Percentiles rank a stretch among this genome's conserved stretches.
phyloP scores from a whole-genome alignment of 2,113 vertebrate genomes.

The Ctenomys sociabilis region DNA sequence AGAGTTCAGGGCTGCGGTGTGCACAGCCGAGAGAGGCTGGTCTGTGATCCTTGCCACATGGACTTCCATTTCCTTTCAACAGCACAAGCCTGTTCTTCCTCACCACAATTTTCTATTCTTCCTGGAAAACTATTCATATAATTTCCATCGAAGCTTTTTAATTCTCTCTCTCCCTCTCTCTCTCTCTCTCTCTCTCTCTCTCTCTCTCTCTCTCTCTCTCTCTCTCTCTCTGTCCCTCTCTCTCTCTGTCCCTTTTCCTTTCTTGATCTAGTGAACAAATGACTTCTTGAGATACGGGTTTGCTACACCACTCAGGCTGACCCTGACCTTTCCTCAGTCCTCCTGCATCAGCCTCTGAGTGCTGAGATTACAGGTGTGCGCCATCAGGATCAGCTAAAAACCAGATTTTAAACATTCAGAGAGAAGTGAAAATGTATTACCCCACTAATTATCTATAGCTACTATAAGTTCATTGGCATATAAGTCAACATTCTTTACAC shows the following conservation, averaged over 20 bases:
- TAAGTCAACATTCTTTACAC: background rate
- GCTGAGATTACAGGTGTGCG: background rate
- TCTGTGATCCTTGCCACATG: background rate
- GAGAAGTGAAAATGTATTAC: background rate
- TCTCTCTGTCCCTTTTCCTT: background rate
- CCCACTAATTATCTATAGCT: background rate
- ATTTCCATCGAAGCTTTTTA: constrained; percentile 22
- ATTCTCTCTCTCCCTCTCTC: background rate
- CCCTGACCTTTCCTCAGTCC: background rate
- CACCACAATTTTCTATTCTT: background rate
- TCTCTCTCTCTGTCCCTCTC: too few species aligned
- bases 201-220: too few species aligned
- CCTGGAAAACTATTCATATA: background rate
- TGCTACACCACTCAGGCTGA: background rate
- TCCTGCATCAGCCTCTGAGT: background rate
- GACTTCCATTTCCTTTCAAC: background rate
- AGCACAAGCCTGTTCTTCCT: background rate
- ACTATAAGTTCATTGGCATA: background rate
- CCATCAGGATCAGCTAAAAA: background rate
- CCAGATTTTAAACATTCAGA: background rate
- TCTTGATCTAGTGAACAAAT: background rate
- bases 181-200: background rate
- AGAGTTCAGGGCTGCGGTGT: background rate
- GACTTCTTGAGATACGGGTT: background rate
- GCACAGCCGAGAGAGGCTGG: background rate